These are phyloP conservation scores for Ips typographus DNA, from an alignment of 1,140 invertebrate genomes.

Conservation along the genomic window DNA sequence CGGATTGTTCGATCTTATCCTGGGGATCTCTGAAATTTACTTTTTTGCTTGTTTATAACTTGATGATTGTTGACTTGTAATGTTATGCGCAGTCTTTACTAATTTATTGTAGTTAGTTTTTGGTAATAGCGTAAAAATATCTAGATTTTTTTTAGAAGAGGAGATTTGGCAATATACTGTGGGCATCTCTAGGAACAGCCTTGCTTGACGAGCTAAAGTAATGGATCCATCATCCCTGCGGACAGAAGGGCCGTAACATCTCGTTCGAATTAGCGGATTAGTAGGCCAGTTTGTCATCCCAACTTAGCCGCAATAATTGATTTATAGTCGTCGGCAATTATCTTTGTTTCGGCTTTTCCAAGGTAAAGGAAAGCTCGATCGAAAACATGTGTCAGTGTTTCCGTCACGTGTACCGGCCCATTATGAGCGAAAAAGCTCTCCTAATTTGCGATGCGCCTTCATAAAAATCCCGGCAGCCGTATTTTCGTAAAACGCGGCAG, in stretches of 20 bases:
- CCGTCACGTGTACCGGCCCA: too few relatives aligned
- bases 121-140: too few relatives aligned
- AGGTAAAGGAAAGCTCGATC: too few relatives aligned
- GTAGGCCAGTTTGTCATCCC: conserved; percentile 44
- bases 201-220: conserved; percentile 50
- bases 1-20: conserved; percentile 27
- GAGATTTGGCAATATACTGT: conserved; percentile 21
- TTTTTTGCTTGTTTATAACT: too few relatives aligned
- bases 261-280: conserved; percentile 44
- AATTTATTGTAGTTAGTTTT: too few relatives aligned
- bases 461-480: background rate
- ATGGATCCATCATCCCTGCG: conserved; percentile 53
- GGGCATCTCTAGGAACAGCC: conserved; percentile 24
- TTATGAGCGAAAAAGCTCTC: background rate
- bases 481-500: conserved; percentile 19
- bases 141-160: background rate
- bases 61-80: too few relatives aligned
- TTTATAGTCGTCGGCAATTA: conserved; percentile 28
- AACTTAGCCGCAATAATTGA: conserved; percentile 36
- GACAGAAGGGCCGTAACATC: conserved; percentile 49
- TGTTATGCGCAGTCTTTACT: too few relatives aligned
- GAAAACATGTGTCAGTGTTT: too few relatives aligned
- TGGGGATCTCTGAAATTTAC: too few relatives aligned
- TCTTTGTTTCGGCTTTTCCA: background rate
- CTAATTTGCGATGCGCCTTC: conserved; percentile 3